Evolutionary conservation across 1,140 invertebrate genomes (phyloP), one percentile per base, ranked within the genome.

Genomic region (Saccostrea glomerata): DNA sequence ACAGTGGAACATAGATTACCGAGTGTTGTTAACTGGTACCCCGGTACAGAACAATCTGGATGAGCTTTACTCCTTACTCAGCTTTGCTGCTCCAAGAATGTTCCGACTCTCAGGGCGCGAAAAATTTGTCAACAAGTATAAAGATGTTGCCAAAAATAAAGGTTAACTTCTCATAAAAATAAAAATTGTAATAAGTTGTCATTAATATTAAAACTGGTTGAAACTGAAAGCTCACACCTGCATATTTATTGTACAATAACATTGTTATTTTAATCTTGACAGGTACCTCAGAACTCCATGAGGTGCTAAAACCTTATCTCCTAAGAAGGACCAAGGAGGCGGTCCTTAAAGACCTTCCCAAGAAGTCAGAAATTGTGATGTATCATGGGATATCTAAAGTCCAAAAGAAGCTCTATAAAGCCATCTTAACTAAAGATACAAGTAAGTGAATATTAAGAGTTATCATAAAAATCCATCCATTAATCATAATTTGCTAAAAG

Each of bases 41-140:
- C 99, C 99, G 6, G 96, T 99, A 54, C 99, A 99, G 95, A 99
- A 99, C 94, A 99, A 99, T 88, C 94, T 96, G 97, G 98, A 98
- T 93, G 99, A 99, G 95, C 94, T 99, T 55, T 99, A 99, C 95
- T 99, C 98, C 2, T 95, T 99, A 54, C 95, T 99, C 0, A 99
- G 99, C 94, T 99, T 99, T 95, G 96, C 99, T 30, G 98, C 99
- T 95, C 98, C 98, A 3, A 96, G 96, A 47, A 98, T 99, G 94
- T 99, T 99, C 96, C 94, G 96, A 87, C 94, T 86, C 5, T 92
- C 88, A 7, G 88, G 89, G 0, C 25, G 86, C 23, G 92, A 94
- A 13, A 89, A 87, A n/a, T 94, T 94, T 92, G 87, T 94, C 13
- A 84, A 91, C 2, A 93, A 90, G 47, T 94, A 89, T 83, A 90